Base-by-base conservation (phyloP, 2,888 invertebrate genomes). In the Harpalus rubripes region DNA sequence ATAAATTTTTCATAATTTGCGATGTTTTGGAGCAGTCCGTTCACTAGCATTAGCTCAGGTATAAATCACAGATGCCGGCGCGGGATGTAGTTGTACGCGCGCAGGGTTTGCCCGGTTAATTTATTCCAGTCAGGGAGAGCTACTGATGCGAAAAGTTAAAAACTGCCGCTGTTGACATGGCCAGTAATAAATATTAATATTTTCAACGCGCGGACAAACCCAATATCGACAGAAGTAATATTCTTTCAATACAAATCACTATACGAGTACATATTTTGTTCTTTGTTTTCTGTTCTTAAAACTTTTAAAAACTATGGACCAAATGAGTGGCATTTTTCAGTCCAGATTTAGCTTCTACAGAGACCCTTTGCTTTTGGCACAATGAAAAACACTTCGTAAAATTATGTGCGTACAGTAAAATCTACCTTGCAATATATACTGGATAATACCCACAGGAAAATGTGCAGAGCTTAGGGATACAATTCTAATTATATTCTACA, bases 121-220 rank as follows among this genome's bases (percentile, higher is more conserved):
- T 76, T 83, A 83, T 83, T 83, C 83, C 72, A 72, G 83, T 83
- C 82, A 82, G 82, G 82, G 72, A 82, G 72, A 65, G 82, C 82
- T 82, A 82, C 82, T 82, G 82, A 82, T 82, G 82, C 82, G 82
- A 82, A 82, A 82, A 82, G 82, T 82, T 82, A 72, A 82, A 82
- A 82, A 82, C 72, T 72, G 65, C 63, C 82, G 58, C 56, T 82
- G 82, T 82, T 82, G 72, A 82, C 82, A 82, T 82, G 72, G 56
- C 59, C 56, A 56, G 72, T 72, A 82, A 82, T 82, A 82, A 82
- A 82, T 82, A 82, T 82, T 82, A 82, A 72, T 82, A 82, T 82
- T 82, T 82, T 72, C 32, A 41, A 80, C 72, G 72, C 41, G 22
- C 72, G 72, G 56, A 39, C 82, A 58, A 10, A 52, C 58, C 52